Evolutionary conservation across 2,113 vertebrate genomes (phyloP).

Genomic region (Antigone vipio): DNA sequence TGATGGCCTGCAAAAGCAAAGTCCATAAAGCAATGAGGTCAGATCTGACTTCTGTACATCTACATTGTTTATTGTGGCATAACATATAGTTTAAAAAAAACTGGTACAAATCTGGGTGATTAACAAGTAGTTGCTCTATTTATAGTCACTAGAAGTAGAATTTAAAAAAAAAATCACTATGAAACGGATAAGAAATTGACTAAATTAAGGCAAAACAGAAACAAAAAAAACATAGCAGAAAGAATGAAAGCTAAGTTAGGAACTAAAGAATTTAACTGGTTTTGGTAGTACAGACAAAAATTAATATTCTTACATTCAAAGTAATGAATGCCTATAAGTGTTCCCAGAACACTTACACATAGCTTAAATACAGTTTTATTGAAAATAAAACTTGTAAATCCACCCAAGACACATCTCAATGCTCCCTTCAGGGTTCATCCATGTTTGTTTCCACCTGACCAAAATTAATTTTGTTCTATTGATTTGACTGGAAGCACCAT

Average conservation of each 20-base stretch:
- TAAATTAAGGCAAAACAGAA: neutral
- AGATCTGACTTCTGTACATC: neutral
- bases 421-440: neutral
- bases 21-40: neutral
- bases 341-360: neutral
- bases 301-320: neutral
- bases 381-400: neutral
- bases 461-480: neutral
- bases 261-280: neutral
- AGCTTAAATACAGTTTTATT: neutral
- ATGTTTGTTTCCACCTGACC: neutral
- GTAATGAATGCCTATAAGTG: neutral
- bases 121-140: neutral
- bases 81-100: neutral
- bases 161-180: neutral
- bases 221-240: neutral
- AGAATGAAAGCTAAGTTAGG: neutral
- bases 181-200: neutral
- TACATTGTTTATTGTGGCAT: neutral
- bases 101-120: neutral
- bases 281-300: neutral
- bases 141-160: neutral
- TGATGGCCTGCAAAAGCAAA: neutral
- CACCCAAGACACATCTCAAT: rapidly evolving
- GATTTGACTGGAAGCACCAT: neutral